Evolutionary conservation across 2,888 invertebrate species (phyloP), one percentile per base, ranked within the genome.

Genomic region (Augochlorella aurata): DNA sequence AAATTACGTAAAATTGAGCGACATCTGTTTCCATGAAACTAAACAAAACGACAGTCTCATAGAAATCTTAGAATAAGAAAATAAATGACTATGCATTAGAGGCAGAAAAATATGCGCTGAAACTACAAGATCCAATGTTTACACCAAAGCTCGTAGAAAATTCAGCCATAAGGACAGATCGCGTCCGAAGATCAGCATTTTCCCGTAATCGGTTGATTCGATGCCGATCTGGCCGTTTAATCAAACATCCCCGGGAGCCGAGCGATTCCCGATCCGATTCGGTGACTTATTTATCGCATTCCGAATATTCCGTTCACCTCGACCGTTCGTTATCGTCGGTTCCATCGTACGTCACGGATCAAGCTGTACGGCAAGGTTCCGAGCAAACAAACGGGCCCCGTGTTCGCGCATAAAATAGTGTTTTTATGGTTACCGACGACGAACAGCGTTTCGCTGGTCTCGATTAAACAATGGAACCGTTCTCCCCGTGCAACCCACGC

Each of bases 391-490:
- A 78, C 78, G 71, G 78, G 71, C 67, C 68, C 78, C 71, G 67
- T 72, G 73, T 81, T 75, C 75, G 72, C 83, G 77, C 74, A 77
- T 83, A 83, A 83, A 83, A 81, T 76, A 78, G 84, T 74, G 83
- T 84, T 81, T 84, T 83, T 84, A 83, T 83, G 84, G 83, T 83
- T 82, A 78, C 83, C 77, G 75, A 74, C 66, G 80, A 80, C 76
- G 83, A 79, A 84, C 83, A 85, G 86, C 84, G 86, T 82, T 86
- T 84, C 84, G 82, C 85, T 85, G 89, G 89, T 91, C 91, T 91
- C 90, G 91, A 90, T 92, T 90, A 91, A 92, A 93, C 91, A 92
- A 92, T 93, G 90, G 92, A 90, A 85, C 87, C 89, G 90, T 89
- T 91, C 90, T 78, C 71, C 81, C 81, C 54, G 63, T 78, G 65